phyloP scores from a whole-genome alignment of 2,113 vertebrate genomes.

The Poeciliopsis prolifica region DNA sequence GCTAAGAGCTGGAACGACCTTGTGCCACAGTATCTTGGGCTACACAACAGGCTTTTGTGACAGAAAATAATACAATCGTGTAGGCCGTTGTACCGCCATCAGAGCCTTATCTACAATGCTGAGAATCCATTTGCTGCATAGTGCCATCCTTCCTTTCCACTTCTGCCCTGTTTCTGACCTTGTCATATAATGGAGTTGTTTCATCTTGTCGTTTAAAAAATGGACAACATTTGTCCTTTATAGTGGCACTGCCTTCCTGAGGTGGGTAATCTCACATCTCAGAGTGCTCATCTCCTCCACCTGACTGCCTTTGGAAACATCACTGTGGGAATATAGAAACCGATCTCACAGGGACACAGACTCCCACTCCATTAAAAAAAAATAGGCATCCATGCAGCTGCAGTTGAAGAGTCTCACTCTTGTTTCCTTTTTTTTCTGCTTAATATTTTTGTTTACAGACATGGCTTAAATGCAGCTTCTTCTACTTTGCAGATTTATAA shows the following conservation, averaged over 20 bases:
- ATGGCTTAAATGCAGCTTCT: slow-evolving; percentile 19
- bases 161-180: slow-evolving; percentile 58
- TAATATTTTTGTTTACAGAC: slow-evolving; percentile 19
- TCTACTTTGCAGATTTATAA: slow-evolving; percentile 2
- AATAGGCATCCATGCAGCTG: slow-evolving; percentile 28
- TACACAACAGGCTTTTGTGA: slow-evolving; percentile 30
- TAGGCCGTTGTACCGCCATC: slow-evolving; percentile 46
- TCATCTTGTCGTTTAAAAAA: slow-evolving; percentile 55
- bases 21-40: slow-evolving; percentile 15
- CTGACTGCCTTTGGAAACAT: slow-evolving; percentile 54
- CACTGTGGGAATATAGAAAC: slow-evolving; percentile 18
- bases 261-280: slow-evolving; percentile 51
- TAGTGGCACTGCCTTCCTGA: slow-evolving; percentile 29
- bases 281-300: slow-evolving; percentile 56
- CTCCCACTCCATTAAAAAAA: slow-evolving; percentile 27
- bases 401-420: slow-evolving; percentile 28
- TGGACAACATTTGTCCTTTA: slow-evolving; percentile 63
- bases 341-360: slow-evolving; percentile 24
- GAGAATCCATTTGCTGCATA: slow-evolving; percentile 51
- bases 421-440: slow-evolving; percentile 32
- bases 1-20: slow-evolving; percentile 1
- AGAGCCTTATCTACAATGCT: slow-evolving; percentile 54
- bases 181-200: slow-evolving; percentile 64
- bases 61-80: slow-evolving; percentile 57
- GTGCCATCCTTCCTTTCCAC: slow-evolving; percentile 12